Conservation (phyloP, 2,888 invertebrate genomes). For the Drosophila pseudotakahashii region DNA sequence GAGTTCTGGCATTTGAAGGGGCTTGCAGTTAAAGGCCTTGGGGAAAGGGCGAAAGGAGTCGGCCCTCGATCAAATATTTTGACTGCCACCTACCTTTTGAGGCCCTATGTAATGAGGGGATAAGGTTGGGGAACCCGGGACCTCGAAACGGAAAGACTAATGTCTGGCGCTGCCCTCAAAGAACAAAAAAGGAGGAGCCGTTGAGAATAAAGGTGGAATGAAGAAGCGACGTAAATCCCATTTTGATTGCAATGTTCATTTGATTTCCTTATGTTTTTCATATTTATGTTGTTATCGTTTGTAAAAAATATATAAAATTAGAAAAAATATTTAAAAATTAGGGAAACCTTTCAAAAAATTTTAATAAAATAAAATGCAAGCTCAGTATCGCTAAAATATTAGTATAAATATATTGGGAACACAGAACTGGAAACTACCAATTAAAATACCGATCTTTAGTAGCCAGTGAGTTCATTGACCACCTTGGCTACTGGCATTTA, state of each 20-base stretch:
- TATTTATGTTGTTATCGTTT: no score
- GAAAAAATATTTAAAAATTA: no score
- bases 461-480: constrained; percentile 43
- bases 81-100: constrained; percentile 39
- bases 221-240: not conserved
- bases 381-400: no score
- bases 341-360: no score
- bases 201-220: not conserved
- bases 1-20: constrained; percentile 12
- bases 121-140: constrained; percentile 11
- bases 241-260: not conserved
- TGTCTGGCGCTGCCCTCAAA: constrained; percentile 41
- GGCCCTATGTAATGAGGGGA: constrained; percentile 10
- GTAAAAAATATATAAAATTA: no score
- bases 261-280: no score
- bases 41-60: constrained; percentile 11
- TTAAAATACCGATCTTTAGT: no score
- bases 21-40: not conserved
- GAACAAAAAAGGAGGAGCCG: constrained; percentile 1
- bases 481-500: constrained; percentile 39
- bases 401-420: no score
- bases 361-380: no score
- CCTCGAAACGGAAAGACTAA: constrained; percentile 30
- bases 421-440: no score
- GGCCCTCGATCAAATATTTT: constrained; percentile 73